phyloP scores from a whole-genome alignment of 2,113 vertebrate species.

The Okapia johnstoni region DNA sequence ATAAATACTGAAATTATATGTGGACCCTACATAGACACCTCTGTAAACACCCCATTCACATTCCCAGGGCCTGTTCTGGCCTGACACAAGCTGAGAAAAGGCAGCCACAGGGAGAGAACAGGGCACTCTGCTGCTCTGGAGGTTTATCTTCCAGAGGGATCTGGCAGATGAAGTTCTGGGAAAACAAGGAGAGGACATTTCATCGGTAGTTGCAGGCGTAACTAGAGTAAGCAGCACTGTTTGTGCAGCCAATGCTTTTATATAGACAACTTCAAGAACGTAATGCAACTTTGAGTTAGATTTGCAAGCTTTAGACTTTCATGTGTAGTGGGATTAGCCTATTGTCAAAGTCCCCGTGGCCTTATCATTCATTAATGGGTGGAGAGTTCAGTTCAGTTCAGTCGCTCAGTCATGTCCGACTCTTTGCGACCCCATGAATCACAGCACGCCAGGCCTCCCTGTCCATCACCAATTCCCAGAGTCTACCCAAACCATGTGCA shows the following conservation, averaged over 20 bases:
- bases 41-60: not conserved
- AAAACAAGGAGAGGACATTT: not conserved
- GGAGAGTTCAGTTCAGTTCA: too few species aligned
- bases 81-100: not conserved
- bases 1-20: not conserved
- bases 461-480: too few species aligned
- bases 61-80: not conserved
- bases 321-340: not conserved
- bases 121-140: rapidly evolving
- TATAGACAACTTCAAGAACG: not conserved
- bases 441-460: too few species aligned
- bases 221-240: not conserved
- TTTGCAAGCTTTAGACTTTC: not conserved
- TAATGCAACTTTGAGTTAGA: not conserved
- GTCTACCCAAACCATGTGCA: too few species aligned
- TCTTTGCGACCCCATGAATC: too few species aligned
- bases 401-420: too few species aligned
- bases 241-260: not conserved
- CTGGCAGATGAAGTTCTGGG: not conserved
- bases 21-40: not conserved
- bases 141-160: not conserved
- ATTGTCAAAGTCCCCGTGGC: not conserved
- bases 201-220: not conserved
- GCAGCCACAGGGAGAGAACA: not conserved
- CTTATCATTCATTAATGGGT: not conserved